Base-by-base conservation (phyloP, 2,888 invertebrate species). In the Auanema sp. region DNA sequence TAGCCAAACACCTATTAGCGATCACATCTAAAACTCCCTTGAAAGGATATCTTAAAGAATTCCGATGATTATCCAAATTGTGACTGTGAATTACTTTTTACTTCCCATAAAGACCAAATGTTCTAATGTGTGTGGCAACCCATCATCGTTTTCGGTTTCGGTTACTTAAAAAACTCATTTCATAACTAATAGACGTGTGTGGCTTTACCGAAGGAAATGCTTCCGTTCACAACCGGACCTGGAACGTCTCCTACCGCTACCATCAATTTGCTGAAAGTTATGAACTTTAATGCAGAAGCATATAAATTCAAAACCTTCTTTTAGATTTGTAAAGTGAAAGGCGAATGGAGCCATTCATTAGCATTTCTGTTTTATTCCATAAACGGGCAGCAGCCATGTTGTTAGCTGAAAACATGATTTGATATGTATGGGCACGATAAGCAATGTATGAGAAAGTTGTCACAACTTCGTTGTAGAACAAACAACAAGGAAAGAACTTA, bases 71-170 rank as follows among this genome's bases (percentile, higher is more conserved):
- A 5, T 24, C 25, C 52, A 11, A 52, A 23, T 23, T 5, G 21
- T n/a, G 23, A 47, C 8, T 5, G 6, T 8, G 4, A 16, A 41
- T 3, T 24, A 93, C 14, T 90, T 88, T 83, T 93, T 89, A 70
- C 92, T 93, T 0, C 93, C 94, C 84, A 93, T 86, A 85, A 94
- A 94, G 56, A 94, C 89, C 12, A 94, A 88, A 86, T 94, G 93
- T 82, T 94, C 93, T 84, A 94, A 86, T 0, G 93, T 93, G 83
- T 94, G 93, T 0, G 94, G 93, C 60, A 94, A 85, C 2, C 94
- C 94, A 86, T 93, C 93, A 85, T 93, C 92, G 84, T 92, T 92
- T 80, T 90, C 89, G 0, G 93, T 91, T 87, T 93, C 92, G 5
- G 94, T 94, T 10, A 91, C 93, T 93, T 83, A 55, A 85, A 71